Base-by-base conservation (phyloP, 2,888 invertebrate species). In the Sipha maydis region DNA sequence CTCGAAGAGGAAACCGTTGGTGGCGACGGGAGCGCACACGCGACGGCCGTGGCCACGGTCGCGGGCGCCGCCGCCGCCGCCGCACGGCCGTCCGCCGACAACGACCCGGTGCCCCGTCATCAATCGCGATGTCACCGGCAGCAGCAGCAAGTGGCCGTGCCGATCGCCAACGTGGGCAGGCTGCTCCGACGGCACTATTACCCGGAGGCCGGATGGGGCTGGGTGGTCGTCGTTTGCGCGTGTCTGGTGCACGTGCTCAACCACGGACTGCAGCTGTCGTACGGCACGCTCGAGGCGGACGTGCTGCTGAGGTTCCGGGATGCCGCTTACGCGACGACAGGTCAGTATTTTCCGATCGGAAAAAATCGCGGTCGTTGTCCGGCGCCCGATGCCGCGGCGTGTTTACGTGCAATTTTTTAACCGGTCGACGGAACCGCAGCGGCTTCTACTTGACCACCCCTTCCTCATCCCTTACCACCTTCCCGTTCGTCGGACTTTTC, bases 121-220 rank as follows among this genome's bases (percentile, higher is more conserved):
- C 34, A 7, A 25, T 95, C 96, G 11, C 83, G 19, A 5, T 56
- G 71, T 19, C 95, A 96, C 1, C 83, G 19, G 11, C 75, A 79
- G 38, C 54, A 41, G 25, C 85, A 41, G 8, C 78, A 61, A 17
- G 5, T 25, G 28, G 5, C n/a, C 8, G 31, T n/a, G 21, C 80
- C 80, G 38, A 61, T 75, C 61, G 73, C 79, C 3, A 94, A 94
- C 76, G 95, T 95, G 0, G 93, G 95, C 19, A 93, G 95, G 84
- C 93, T 95, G 78, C 93, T 95, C 78, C 94, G 95, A 89, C 93
- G 95, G 61, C 95, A 96, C 90, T 96, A 96, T 92, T 96, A 96
- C 92, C 96, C 96, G 7, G 97, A 97, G 92, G 96, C 96, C 5
- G 96, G 96, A 25, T 97, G 96, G 96, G 96, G 97, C 28, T 97